A percentile compares a stretch with the other conserved stretches of the same genome.
Conservation (phyloP, 2,888 invertebrate species). For the Pasiphila rectangulata region DNA sequence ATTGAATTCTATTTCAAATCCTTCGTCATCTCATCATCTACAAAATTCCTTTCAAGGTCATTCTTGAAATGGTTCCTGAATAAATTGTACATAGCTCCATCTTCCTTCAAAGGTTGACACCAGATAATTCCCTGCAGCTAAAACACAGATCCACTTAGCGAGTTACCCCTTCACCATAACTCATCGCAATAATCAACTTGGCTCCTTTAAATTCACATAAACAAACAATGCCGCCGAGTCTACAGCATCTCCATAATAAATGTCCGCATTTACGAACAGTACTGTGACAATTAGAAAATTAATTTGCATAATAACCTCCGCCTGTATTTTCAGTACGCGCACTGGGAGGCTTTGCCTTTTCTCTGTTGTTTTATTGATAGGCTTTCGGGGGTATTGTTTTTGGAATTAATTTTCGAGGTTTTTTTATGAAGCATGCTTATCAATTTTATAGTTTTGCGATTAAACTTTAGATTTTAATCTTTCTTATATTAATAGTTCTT, state of each 20-base stretch:
- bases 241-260: constrained; percentile 22
- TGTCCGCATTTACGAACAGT: constrained; percentile 29
- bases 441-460: no score
- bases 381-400: not conserved
- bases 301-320: constrained; percentile 34
- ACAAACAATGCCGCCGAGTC: constrained; percentile 28
- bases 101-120: not conserved
- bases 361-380: not conserved
- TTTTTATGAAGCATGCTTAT: no score
- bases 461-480: no score
- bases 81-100: not conserved
- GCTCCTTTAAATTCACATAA: constrained; percentile 34
- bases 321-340: constrained; percentile 15
- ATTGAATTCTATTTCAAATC: no score
- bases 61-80: no score
- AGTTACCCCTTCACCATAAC: constrained; percentile 19
- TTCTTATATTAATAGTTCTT: no score
- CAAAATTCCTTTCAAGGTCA: no score
- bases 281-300: constrained; percentile 34
- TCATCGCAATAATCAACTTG: constrained; percentile 25
- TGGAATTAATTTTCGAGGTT: no score
- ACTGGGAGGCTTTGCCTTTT: constrained; percentile 7
- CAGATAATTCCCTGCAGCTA: not conserved
- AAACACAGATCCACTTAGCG: not conserved
- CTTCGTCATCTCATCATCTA: no score